A percentile compares a stretch with the other conserved stretches of the same genome.
Evolutionary conservation across 2,888 invertebrate species (phyloP).

Genomic region (Atrina japonica): DNA sequence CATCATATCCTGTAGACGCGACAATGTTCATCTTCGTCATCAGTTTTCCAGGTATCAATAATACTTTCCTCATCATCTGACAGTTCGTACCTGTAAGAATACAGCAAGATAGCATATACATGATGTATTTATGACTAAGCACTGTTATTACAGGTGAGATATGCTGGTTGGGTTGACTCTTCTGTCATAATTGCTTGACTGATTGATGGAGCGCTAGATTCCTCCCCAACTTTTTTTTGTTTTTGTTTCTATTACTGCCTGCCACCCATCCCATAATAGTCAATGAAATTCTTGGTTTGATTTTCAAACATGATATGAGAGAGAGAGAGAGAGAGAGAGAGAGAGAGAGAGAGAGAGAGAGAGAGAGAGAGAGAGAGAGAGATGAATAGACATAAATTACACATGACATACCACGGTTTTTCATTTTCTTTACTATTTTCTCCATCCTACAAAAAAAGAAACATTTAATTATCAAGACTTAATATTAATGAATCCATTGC

Average conservation of each 20-base stretch:
- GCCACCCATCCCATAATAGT: too few species aligned
- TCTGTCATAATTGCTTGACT: too few species aligned
- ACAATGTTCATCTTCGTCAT: constrained; percentile 40
- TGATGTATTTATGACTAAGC: too few species aligned
- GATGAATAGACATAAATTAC: not conserved
- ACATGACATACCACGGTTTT: constrained; percentile 41
- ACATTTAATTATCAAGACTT: not conserved
- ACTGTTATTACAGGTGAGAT: too few species aligned
- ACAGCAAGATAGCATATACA: too few species aligned
- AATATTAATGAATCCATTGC: not conserved
- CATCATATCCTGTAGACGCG: constrained; percentile 23
- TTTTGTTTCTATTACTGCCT: too few species aligned
- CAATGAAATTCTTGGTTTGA: too few species aligned
- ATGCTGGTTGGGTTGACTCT: too few species aligned
- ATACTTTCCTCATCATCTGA: constrained; percentile 47
- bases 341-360: constrained; percentile 25
- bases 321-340: constrained; percentile 22
- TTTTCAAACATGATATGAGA: not conserved
- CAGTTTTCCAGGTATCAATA: constrained; percentile 35
- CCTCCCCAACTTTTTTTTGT: too few species aligned
- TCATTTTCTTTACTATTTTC: constrained; percentile 31
- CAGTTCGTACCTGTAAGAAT: constrained; percentile 46
- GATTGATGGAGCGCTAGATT: too few species aligned
- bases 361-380: constrained; percentile 4
- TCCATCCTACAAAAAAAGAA: constrained; percentile 29